Base-by-base conservation (phyloP, 2,113 vertebrate genomes). In the Aramus guarauna region DNA sequence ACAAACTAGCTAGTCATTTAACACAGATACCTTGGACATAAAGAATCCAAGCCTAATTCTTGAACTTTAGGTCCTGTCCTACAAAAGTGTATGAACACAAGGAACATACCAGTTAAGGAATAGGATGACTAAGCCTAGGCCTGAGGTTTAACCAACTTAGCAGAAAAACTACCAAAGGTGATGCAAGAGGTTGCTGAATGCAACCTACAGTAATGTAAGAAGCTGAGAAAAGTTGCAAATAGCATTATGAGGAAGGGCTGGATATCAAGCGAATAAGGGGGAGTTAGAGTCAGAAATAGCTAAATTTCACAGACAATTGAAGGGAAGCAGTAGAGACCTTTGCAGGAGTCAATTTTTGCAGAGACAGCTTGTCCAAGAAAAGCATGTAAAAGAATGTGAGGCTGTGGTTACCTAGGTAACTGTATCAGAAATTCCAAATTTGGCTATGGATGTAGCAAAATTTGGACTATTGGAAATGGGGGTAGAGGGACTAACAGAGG, bases 11-110 rank as follows among this genome's bases (percentile, higher is more conserved):
- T 16, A 7, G 3, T 37, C 30, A 36, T 75, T 72, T 4, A 47
- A 41, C 26, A 67, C 3, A 19, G 29, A 8, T 43, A 9, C 12
- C 7, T 32, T 34, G 19, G 20, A 63, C 22, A 71, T 17, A 7
- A 64, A 36, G 5, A 86, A n/a, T 16, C 39, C 43, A 27, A 36
- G 6, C 2, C 9, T 52, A 41, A 30, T 23, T 47, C 45, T 62
- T 74, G 32, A 52, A 23, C 22, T 9, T 47, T 29, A 14, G 1
- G 43, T 77, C 85, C 12, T 62, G 8, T 62, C 15, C 21, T 36
- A 48, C 5, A 45, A 45, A 52, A 85, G 3, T 1, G 2, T 3
- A 63, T 15, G 32, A 80, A 34, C 21, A 29, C 0, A 0, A 47
- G 15, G 39, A 69, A 37, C 13, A n/a, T 11, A 13, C 3, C 3